Evolutionary conservation across 2,888 invertebrate species (phyloP).

Genomic region (Himalopsyche kuldschensis): DNA sequence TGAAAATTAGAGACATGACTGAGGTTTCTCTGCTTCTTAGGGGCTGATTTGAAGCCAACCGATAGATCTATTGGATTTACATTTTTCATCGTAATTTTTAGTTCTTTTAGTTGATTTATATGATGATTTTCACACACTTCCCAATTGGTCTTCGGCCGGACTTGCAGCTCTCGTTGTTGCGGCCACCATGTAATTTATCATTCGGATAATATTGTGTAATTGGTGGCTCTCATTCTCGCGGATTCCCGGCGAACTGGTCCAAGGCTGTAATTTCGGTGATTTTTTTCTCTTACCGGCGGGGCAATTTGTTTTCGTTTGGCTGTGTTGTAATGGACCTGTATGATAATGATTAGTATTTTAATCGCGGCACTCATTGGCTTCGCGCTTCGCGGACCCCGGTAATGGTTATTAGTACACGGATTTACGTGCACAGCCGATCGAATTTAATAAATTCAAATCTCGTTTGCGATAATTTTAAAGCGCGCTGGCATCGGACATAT

Average conservation of each 20-base stretch:
- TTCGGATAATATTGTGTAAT: conserved; percentile 1
- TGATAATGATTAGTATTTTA: not conserved
- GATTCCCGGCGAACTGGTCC: conserved; percentile 15
- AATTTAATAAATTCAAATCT: too few species aligned
- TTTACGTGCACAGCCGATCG: not conserved
- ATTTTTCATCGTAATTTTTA: too few species aligned
- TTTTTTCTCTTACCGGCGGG: not conserved
- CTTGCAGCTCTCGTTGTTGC: not conserved
- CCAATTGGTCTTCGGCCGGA: not conserved
- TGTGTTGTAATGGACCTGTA: conserved; percentile 1
- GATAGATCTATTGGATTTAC: too few species aligned
- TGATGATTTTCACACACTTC: not conserved
- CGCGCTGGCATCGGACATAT: too few species aligned
- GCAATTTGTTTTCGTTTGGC: conserved; percentile 15
- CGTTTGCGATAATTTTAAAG: too few species aligned
- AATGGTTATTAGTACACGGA: not conserved
- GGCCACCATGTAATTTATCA: not conserved
- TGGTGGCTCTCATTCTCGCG: conserved; percentile 15
- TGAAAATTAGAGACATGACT: too few species aligned
- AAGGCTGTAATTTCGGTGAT: conserved; percentile 21
- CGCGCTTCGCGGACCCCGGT: not conserved
- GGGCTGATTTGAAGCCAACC: too few species aligned
- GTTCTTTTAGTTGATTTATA: not conserved
- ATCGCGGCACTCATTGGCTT: not conserved
- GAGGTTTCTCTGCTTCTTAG: too few species aligned